Percentiles rank a stretch among this genome's conserved stretches.
phyloP scores from a whole-genome alignment of 2,797 vertebrate genomes.

The Anisognathus igniventris region DNA sequence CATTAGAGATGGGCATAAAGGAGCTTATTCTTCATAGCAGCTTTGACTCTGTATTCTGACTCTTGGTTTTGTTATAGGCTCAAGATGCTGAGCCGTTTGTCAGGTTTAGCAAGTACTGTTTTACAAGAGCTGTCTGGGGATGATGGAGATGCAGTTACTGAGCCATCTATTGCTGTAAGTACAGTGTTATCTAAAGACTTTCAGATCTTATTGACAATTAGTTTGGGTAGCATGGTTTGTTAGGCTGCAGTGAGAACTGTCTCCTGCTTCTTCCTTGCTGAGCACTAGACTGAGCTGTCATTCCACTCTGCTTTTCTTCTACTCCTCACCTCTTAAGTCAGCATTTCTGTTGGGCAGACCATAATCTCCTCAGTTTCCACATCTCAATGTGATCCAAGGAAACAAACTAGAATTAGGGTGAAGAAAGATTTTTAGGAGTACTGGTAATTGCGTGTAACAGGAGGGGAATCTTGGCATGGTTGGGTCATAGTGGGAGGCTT shows the following conservation, averaged over 20 bases:
- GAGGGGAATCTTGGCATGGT: neutral
- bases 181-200: neutral
- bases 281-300: neutral
- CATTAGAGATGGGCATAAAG: neutral
- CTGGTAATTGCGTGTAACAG: neutral
- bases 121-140: constrained; percentile 89
- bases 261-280: neutral
- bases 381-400: neutral
- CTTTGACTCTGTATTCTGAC: neutral
- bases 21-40: neutral
- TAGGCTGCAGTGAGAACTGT: neutral
- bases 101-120: constrained; percentile 84
- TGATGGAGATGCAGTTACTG: constrained; percentile 69
- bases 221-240: neutral
- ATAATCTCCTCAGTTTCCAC: neutral
- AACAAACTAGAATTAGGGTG: neutral
- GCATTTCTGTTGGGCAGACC: neutral
- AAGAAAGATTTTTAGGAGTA: neutral
- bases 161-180: constrained; percentile 75
- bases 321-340: neutral
- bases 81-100: constrained; percentile 88
- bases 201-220: neutral
- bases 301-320: neutral
- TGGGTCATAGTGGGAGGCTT: neutral
- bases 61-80: constrained; percentile 43